These are phyloP conservation scores for Corythaeola cristata DNA, from an alignment of 2,113 vertebrate genomes.

Conservation along the genomic window DNA sequence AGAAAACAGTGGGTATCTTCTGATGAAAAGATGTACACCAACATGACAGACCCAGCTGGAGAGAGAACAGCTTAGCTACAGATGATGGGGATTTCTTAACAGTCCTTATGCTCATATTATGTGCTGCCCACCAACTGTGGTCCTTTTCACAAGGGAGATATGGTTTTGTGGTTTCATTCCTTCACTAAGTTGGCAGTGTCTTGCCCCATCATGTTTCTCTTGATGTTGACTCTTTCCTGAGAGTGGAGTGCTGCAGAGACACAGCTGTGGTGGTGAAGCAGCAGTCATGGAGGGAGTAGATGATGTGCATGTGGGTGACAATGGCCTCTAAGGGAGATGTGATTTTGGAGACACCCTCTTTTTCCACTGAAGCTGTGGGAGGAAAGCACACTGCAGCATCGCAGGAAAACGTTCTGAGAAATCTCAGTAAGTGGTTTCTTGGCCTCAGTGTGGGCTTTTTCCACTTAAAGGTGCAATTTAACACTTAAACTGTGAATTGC, in stretches of 20 bases:
- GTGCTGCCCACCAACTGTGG: neutral
- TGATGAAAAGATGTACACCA: neutral
- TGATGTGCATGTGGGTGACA: neutral
- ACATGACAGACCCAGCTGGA: neutral
- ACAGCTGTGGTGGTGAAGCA: neutral
- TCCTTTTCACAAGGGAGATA: neutral
- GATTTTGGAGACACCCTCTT: neutral
- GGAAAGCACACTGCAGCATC: neutral
- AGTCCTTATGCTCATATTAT: neutral
- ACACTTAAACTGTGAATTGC: constrained; percentile 21
- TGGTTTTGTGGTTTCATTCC: neutral
- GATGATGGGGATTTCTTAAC: neutral
- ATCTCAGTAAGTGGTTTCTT: constrained; percentile 36
- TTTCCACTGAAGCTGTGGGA: neutral
- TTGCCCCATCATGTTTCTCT: neutral
- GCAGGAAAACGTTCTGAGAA: neutral
- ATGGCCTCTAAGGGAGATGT: neutral
- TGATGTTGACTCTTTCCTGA: neutral
- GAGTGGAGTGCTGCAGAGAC: neutral
- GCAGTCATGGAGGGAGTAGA: neutral
- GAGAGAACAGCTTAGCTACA: neutral
- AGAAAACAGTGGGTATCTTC: neutral
- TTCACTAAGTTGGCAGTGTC: neutral
- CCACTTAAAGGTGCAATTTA: constrained; percentile 33
- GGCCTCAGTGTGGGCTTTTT: neutral